A percentile compares a stretch with the other conserved stretches of the same genome.
Conservation (phyloP, 1,140 invertebrate species). For the Sycophila sp. region DNA sequence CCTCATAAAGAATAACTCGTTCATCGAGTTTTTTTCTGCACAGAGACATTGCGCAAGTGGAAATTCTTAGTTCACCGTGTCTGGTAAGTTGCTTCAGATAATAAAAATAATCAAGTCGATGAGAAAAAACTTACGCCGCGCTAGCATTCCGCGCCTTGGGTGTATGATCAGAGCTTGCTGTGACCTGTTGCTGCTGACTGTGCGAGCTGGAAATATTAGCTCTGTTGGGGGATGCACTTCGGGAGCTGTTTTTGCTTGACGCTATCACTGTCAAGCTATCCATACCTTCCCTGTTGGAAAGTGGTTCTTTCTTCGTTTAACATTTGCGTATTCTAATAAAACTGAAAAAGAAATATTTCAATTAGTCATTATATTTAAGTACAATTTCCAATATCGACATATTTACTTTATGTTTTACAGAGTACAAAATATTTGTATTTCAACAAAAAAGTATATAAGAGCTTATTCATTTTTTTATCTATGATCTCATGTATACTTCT, state of each 20-base stretch:
- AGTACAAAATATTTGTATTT: no score
- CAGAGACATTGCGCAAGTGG: background rate
- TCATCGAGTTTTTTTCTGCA: background rate
- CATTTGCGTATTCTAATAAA: conserved; percentile 44
- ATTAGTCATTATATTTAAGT: no score
- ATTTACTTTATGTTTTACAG: background rate
- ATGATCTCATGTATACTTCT: background rate
- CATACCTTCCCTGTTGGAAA: conserved; percentile 55
- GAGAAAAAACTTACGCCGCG: conserved; percentile 52
- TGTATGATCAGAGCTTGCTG: conserved; percentile 53
- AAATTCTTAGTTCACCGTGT: background rate
- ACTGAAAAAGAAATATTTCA: conserved; percentile 24
- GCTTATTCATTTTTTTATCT: background rate
- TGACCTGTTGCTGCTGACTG: conserved; percentile 49
- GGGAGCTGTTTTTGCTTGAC: conserved; percentile 63
- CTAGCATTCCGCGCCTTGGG: conserved; percentile 59
- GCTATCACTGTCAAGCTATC: conserved; percentile 62
- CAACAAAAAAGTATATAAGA: background rate
- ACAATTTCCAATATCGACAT: background rate
- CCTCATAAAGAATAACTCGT: background rate
- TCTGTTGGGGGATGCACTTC: conserved; percentile 62
- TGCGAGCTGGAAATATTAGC: conserved; percentile 47
- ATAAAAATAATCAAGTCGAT: background rate
- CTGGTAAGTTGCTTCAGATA: background rate
- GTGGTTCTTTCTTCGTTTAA: conserved; percentile 28